Conservation (phyloP, 2,888 invertebrate species). For the Meiosimyza decipiens region DNA sequence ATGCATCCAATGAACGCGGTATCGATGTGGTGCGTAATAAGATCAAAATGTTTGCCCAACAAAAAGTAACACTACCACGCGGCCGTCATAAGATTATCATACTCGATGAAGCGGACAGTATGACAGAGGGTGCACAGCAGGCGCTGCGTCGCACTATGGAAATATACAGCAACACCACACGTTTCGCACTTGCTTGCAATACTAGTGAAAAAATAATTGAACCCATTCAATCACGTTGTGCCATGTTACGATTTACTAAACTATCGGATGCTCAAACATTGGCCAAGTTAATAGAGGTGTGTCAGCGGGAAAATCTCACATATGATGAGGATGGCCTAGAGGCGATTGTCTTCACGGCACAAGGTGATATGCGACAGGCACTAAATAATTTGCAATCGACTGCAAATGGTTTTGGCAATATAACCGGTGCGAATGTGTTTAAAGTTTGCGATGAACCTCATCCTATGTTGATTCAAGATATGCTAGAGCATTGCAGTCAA, state of each 20-base stretch:
- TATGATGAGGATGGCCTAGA: constrained; percentile 93
- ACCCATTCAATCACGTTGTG: constrained; percentile 98
- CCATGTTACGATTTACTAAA: constrained; percentile 91
- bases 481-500: constrained; percentile 85
- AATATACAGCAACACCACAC: constrained; percentile 94
- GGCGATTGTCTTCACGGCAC: constrained; percentile 97
- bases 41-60: constrained; percentile 99
- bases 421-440: constrained; percentile 95
- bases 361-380: constrained; percentile 98
- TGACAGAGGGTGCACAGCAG: constrained; percentile 99
- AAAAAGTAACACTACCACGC: constrained; percentile 91
- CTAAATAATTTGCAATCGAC: constrained; percentile 98
- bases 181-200: constrained; percentile 98
- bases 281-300: constrained; percentile 81
- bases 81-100: constrained; percentile 97
- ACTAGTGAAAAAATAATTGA: constrained; percentile 99
- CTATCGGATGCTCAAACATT: constrained; percentile 92
- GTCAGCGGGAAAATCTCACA: constrained; percentile 77
- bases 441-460: constrained; percentile 99
- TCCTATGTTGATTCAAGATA: constrained; percentile 90
- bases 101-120: constrained; percentile 97
- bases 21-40: constrained; percentile 98
- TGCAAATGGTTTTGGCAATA: constrained; percentile 88
- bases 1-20: constrained; percentile 98
- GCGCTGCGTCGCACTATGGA: constrained; percentile 98